Conservation (phyloP, 2,797 vertebrate species). For the Epinephelus coioides region DNA sequence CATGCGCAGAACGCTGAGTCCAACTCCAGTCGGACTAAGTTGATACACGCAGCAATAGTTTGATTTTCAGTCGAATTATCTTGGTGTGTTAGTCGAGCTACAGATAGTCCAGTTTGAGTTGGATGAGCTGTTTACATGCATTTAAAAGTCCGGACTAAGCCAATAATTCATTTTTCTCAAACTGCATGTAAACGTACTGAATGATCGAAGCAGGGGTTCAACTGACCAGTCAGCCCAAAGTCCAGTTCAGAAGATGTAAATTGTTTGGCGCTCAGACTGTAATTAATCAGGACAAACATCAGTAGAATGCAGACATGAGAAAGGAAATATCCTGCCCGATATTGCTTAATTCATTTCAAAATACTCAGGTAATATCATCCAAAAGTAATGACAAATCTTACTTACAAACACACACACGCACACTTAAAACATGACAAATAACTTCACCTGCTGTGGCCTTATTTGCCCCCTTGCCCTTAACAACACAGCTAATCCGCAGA, state of each 20-base stretch:
- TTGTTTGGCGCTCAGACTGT: not conserved
- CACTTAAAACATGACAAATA: conserved; percentile 39
- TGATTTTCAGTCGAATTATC: too few species aligned
- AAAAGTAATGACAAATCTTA: not conserved
- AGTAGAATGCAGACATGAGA: not conserved
- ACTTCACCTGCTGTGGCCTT: conserved; percentile 50
- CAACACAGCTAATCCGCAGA: conserved; percentile 68
- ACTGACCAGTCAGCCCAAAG: not conserved
- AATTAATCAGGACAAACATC: not conserved
- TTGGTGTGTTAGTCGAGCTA: too few species aligned
- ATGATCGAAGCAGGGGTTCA: not conserved
- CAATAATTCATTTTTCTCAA: too few species aligned
- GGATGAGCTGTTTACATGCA: too few species aligned
- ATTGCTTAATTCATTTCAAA: not conserved
- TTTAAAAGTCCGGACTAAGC: too few species aligned
- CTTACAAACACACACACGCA: conserved; percentile 11
- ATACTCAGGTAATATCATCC: not conserved
- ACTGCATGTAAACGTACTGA: too few species aligned
- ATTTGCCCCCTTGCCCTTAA: conserved; percentile 54
- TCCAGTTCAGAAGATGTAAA: not conserved
- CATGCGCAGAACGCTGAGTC: too few species aligned
- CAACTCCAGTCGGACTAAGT: too few species aligned
- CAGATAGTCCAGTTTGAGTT: too few species aligned
- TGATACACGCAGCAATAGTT: too few species aligned
- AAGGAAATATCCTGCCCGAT: not conserved